Conservation (phyloP, 2,113 vertebrate species). For the Stegostoma tigrinum region DNA sequence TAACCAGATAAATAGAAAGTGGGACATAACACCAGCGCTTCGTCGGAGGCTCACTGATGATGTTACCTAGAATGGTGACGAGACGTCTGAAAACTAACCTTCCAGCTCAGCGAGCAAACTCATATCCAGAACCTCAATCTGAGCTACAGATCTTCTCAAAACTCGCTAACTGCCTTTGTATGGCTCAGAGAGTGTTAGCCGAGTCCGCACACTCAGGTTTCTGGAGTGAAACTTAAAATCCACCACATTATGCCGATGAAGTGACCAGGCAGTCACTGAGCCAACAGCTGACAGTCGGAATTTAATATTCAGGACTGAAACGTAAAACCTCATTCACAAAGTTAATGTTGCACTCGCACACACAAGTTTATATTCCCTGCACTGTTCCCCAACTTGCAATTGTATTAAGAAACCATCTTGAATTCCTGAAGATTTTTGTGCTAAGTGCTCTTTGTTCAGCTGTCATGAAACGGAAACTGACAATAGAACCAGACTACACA, state of each 20-base stretch:
- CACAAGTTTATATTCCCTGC: not conserved
- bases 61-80: no score
- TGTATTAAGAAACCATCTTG: not conserved
- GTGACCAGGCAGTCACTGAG: not conserved
- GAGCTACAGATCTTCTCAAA: no score
- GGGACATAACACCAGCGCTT: no score
- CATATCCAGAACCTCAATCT: no score
- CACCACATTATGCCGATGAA: not conserved
- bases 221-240: not conserved
- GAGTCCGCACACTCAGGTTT: not conserved
- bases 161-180: no score
- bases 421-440: not conserved
- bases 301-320: not conserved
- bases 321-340: no score
- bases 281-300: not conserved
- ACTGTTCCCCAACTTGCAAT: not conserved
- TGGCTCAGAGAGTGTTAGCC: not conserved
- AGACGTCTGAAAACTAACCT: no score
- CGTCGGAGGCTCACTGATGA: no score
- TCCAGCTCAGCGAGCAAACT: no score
- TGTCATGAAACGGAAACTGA: not conserved
- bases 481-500: not conserved
- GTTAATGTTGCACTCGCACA: no score
- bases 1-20: no score
- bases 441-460: not conserved